Base-by-base conservation (phyloP, 2,113 vertebrate species). In the Sinocyclocheilus anophthalmus region DNA sequence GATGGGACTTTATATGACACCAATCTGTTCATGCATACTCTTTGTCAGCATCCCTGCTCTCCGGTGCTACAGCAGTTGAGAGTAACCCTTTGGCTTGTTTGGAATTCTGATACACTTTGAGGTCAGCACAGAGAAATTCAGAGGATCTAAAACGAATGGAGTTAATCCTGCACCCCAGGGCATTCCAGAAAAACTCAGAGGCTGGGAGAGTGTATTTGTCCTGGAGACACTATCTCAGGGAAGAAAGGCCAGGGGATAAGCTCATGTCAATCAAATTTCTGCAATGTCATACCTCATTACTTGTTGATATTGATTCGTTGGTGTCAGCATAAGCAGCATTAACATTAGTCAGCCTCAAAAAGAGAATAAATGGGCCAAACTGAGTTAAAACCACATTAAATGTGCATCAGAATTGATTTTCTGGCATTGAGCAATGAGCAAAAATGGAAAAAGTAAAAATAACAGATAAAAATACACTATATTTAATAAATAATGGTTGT, bases 111-210 rank as follows among this genome's bases (percentile, higher is more conserved):
- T 81, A 65, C 24, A 45, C 37, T 81, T 67, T 65, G n/a, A 67
- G 79, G 79, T 81, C 61, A 81, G 39, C 39, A 45, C 39, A 24
- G 79, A 48, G 39, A 24, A 67, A 39, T 81, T 81, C 59, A 81
- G 8, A 37, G 7, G 55, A 80, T 84, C 86, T 85, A 86, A 87
- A 91, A 87, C 30, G 80, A 88, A 89, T 30, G 61, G 55, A 85
- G 84, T 70, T 89, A 89, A 90, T 82, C 84, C 83, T 50, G n/a
- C 81, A 85, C 84, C 87, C 48, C 63, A 45, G 79, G 79, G 59
- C 30, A 57, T 55, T 55, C 61, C 45, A 84, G 63, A 14, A 61
- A 37, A 75, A 6, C 12, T 75, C 33, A n/a, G 24, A 78, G 26
- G 26, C 75, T 75, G 63, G 75, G 69, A n/a, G 69, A 76, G 78